phyloP scores from a whole-genome alignment of 2,888 invertebrate genomes.

The Lymantria dispar region DNA sequence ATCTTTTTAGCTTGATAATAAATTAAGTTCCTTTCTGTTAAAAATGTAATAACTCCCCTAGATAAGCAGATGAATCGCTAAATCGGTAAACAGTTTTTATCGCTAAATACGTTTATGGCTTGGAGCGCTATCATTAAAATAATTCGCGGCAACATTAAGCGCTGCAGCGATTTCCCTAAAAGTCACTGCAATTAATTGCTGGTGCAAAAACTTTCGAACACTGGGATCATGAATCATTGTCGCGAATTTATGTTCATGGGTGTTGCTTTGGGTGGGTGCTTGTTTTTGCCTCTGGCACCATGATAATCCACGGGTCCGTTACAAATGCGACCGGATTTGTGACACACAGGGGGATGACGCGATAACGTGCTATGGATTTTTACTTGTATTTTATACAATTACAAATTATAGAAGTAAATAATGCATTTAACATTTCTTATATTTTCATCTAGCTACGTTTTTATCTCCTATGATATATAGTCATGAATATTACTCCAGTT shows the following conservation, averaged over 20 bases:
- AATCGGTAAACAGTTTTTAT: slow-evolving; percentile 31
- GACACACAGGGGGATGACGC: slow-evolving; percentile 44
- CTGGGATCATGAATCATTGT: slow-evolving; percentile 77
- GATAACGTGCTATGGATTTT: slow-evolving; percentile 43
- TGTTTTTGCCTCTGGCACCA: slow-evolving; percentile 63
- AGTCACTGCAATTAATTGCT: slow-evolving; percentile 65
- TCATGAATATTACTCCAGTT: too few relatives aligned
- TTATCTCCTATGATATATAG: too few relatives aligned
- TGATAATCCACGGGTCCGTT: slow-evolving; percentile 54
- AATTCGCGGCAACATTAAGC: slow-evolving; percentile 32
- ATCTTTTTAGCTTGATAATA: too few relatives aligned
- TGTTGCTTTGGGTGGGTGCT: slow-evolving; percentile 44
- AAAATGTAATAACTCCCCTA: slow-evolving; percentile 1
- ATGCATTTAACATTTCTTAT: too few relatives aligned
- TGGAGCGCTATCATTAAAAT: slow-evolving; percentile 34
- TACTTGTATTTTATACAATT: slow-evolving; percentile 12
- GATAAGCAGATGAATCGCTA: slow-evolving; percentile 29
- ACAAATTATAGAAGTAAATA: neutral
- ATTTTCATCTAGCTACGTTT: too few relatives aligned
- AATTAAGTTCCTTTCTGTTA: too few relatives aligned
- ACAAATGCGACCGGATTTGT: slow-evolving; percentile 66
- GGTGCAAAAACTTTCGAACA: slow-evolving; percentile 67
- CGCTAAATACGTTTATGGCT: slow-evolving; percentile 26
- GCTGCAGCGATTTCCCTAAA: slow-evolving; percentile 46
- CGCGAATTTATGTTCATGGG: slow-evolving; percentile 71